Base-by-base conservation (phyloP, 2,888 invertebrate species). In the Lycophotia porphyrea region DNA sequence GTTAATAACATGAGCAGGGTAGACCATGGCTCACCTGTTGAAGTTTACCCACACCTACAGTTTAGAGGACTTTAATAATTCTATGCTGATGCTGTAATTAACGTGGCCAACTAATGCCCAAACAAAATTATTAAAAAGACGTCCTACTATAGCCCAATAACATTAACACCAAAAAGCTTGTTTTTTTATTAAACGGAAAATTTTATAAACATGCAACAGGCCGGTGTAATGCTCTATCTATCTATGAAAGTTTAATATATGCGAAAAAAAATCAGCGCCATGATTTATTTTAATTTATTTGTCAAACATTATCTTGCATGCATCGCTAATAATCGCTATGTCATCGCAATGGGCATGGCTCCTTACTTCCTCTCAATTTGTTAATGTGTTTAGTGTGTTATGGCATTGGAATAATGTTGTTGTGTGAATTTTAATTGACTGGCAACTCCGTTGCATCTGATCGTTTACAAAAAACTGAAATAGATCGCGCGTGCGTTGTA, bases 331-430 rank as follows among this genome's bases (percentile, higher is more conserved):
- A n/a, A n/a, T n/a, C n/a, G n/a, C n/a, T n/a, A 47, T 66, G 47
- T 78, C 47, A 71, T 42, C 39, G 21, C 63, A 47, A 42, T 39
- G 31, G 31, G 27, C 42, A 31, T 77, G 52, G 63, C 39, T 72
- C 47, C 64, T 78, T 78, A 71, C 78, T 64, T 77, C 64, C 72
- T 78, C 64, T 79, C 42, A n/a, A 49, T 64, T 65, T 78, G 64
- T 58, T 64, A 58, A 49, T 64, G 42, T 77, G 13, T 71, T 78
- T 58, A 42, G 11, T 71, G 21, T 71, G 42, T 65, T 71, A 71
- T 78, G 55, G 55, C 47, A 71, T 34, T 78, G 31, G 47, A 31
- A 55, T n/a, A 42, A 15, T 13, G 34, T 15, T 78, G 1, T 42
- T 61, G 47, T 24, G 34, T 42, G 64, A 78, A 65, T 65, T 55